phyloP scores from a whole-genome alignment of 2,113 vertebrate genomes.

The Hemiprocne comata region DNA sequence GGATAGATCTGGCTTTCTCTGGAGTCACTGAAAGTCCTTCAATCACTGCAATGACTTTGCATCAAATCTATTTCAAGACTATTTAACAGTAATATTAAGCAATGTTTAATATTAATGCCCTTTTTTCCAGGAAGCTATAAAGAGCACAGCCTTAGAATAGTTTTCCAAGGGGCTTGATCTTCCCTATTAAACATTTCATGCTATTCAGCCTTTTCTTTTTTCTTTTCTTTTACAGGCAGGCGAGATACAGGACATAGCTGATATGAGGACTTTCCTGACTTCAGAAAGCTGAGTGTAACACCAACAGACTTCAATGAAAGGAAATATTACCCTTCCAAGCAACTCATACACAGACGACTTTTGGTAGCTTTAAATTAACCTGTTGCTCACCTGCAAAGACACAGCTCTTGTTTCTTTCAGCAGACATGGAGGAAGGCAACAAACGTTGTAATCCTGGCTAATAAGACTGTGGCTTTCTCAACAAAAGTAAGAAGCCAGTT shows the following conservation, averaged over 20 bases:
- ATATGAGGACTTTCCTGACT: slow-evolving; percentile 38
- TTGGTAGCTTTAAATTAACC: slow-evolving; percentile 65
- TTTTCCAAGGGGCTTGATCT: neutral
- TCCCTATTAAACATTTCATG: neutral
- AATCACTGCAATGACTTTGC: neutral
- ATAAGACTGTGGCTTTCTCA: slow-evolving; percentile 71
- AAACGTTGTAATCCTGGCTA: slow-evolving; percentile 77
- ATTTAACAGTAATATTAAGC: slow-evolving; percentile 17
- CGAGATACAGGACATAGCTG: slow-evolving; percentile 26
- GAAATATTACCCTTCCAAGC: neutral
- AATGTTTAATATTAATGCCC: slow-evolving; percentile 13
- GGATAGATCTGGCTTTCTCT: neutral
- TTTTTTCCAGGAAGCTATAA: neutral
- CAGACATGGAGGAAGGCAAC: slow-evolving; percentile 80
- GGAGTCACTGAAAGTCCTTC: neutral
- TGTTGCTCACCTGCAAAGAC: slow-evolving; percentile 69
- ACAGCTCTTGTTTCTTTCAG: slow-evolving; percentile 16
- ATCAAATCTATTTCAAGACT: slow-evolving; percentile 10
- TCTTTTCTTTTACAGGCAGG: slow-evolving; percentile 58
- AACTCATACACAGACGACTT: neutral
- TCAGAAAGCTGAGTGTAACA: slow-evolving; percentile 12
- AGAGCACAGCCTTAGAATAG: neutral
- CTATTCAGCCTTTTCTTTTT: slow-evolving; percentile 45
- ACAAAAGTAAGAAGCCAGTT: slow-evolving; percentile 70
- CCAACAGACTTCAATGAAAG: slow-evolving; percentile 1